phyloP scores from a whole-genome alignment of 1,140 invertebrate species.

The Aleiodes sp. region DNA sequence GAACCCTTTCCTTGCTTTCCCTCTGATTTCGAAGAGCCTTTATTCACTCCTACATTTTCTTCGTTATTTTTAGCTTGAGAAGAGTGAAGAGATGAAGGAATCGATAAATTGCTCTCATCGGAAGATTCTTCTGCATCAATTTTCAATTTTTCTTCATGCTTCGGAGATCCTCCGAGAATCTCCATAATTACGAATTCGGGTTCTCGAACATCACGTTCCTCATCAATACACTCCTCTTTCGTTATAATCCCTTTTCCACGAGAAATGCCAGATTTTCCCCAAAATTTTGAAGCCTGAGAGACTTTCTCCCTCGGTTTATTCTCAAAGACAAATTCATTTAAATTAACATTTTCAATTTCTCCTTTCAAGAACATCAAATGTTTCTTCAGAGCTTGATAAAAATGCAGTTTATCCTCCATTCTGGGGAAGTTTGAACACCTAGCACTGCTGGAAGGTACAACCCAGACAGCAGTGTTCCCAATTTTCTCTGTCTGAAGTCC shows the following conservation, averaged over 20 bases:
- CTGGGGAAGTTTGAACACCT: conserved; percentile 61
- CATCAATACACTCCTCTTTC: background rate
- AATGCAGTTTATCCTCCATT: conserved; percentile 62
- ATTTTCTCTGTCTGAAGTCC: conserved; percentile 55
- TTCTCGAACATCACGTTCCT: too few relatives aligned
- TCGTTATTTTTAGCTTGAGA: too few relatives aligned
- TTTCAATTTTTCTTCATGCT: background rate
- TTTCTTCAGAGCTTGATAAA: conserved; percentile 57
- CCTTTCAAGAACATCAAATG: conserved; percentile 56
- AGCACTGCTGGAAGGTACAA: conserved; percentile 62
- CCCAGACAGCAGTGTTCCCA: conserved; percentile 57
- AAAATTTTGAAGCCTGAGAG: too few relatives aligned
- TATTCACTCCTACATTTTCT: too few relatives aligned
- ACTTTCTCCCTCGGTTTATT: conserved; percentile 39
- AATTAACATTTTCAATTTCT: conserved; percentile 47
- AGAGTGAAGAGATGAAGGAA: too few relatives aligned
- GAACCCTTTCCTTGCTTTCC: conserved; percentile 45
- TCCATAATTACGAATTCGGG: conserved; percentile 8
- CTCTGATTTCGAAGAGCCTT: too few relatives aligned
- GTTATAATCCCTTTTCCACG: background rate
- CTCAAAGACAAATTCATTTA: conserved; percentile 54
- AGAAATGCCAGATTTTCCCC: too few relatives aligned
- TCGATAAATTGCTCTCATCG: too few relatives aligned
- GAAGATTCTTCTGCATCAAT: conserved; percentile 34
- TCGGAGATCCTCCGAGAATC: background rate